Conservation (phyloP, 2,888 invertebrate genomes). For the Leucozona laternaria region DNA sequence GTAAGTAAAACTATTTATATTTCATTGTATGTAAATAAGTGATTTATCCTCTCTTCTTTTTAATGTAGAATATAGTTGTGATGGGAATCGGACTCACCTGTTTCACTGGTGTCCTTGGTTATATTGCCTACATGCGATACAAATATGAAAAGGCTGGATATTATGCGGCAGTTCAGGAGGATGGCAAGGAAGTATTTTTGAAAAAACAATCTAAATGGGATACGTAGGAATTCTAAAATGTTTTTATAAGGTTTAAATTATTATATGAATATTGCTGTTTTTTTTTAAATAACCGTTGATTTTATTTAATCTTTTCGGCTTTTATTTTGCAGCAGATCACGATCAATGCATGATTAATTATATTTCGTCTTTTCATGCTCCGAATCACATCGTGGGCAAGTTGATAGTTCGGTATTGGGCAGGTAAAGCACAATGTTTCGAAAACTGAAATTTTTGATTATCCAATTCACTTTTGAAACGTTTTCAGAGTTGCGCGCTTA, state of each 20-base stretch:
- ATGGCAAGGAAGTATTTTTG: constrained; percentile 90
- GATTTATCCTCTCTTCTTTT: not conserved
- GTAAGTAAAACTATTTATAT: constrained; percentile 85
- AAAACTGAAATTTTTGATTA: too few species aligned
- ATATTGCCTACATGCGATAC: constrained; percentile 93
- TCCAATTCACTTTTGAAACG: too few species aligned
- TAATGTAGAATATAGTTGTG: constrained; percentile 90
- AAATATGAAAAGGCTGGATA: constrained; percentile 92
- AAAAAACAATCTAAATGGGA: constrained; percentile 93
- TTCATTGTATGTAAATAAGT: not conserved
- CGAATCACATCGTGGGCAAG: too few species aligned
- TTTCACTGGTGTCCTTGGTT: constrained; percentile 90
- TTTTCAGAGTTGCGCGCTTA: too few species aligned
- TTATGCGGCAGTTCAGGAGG: constrained; percentile 91
- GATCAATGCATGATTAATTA: not conserved
- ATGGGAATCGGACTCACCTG: constrained; percentile 93
- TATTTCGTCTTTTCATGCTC: not conserved
- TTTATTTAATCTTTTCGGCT: not conserved
- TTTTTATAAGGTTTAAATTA: not conserved
- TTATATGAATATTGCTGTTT: not conserved
- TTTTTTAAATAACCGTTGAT: not conserved
- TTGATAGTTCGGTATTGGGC: too few species aligned
- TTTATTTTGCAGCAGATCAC: not conserved
- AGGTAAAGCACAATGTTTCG: too few species aligned
- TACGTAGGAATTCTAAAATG: constrained; percentile 68